Evolutionary conservation across 53 echinoderm and acorn worm species (phyloP).

Genomic region (Crossaster papposus): DNA sequence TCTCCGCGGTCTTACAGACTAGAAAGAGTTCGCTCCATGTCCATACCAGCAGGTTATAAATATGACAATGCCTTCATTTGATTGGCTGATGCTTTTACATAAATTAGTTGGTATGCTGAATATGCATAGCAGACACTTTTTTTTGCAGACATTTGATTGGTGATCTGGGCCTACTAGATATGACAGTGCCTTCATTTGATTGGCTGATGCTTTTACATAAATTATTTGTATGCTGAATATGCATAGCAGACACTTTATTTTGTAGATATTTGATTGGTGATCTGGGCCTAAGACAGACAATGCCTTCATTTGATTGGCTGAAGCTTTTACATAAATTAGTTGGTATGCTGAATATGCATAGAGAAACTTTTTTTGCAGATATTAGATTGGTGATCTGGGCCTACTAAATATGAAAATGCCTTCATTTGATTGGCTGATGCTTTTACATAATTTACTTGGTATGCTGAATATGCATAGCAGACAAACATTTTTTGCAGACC

Average conservation of each 20-base stretch:
- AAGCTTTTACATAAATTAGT: slow-evolving; percentile 16
- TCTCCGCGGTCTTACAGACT: neutral
- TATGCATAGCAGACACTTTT: neutral
- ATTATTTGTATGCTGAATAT: neutral
- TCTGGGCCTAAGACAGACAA: no score
- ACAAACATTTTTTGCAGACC: neutral
- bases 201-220: slow-evolving; percentile 17
- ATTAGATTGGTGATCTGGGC: neutral
- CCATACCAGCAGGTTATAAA: slow-evolving; percentile 27
- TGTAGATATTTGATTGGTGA: no score
- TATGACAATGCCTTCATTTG: neutral
- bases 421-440: slow-evolving; percentile 4
- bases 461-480: neutral
- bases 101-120: neutral
- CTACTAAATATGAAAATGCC: neutral
- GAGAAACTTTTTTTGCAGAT: neutral
- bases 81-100: slow-evolving; percentile 32
- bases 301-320: slow-evolving; percentile 11
- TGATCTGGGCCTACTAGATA: neutral
- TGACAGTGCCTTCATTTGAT: neutral
- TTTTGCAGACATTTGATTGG: neutral
- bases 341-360: neutral
- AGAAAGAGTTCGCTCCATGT: slow-evolving; percentile 21
- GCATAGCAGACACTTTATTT: no score
- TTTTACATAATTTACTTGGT: neutral